Evolutionary conservation across 2,888 invertebrate species (phyloP).

Genomic region (Troglohyphantes excavatus): DNA sequence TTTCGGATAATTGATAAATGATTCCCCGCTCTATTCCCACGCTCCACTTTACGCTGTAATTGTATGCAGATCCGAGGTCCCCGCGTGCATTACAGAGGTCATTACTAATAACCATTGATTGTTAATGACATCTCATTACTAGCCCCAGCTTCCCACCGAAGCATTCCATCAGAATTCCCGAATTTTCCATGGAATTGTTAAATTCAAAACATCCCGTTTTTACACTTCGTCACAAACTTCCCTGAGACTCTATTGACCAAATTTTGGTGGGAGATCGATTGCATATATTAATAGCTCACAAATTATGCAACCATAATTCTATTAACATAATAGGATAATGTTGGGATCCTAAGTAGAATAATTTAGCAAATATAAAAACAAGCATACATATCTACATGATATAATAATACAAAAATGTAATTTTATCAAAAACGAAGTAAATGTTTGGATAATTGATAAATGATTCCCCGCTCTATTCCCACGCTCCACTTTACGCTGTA

Average conservation of each 20-base stretch:
- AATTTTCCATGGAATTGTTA: slow-evolving; percentile 3
- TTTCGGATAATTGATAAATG: no score
- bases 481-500: not conserved
- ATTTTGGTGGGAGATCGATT: slow-evolving; percentile 45
- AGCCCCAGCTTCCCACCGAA: not conserved
- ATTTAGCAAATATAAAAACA: no score
- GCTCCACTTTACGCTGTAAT: no score
- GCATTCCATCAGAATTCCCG: not conserved
- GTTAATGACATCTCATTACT: slow-evolving; percentile 28
- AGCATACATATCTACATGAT: no score
- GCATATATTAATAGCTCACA: slow-evolving; percentile 43
- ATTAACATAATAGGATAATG: no score
- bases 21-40: not conserved
- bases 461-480: not conserved
- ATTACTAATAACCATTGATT: slow-evolving; percentile 7
- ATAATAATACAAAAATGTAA: no score
- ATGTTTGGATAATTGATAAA: no score
- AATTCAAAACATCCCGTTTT: slow-evolving; percentile 43
- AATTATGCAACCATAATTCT: no score
- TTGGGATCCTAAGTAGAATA: no score
- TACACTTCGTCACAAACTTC: slow-evolving; percentile 19
- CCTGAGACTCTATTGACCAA: slow-evolving; percentile 27
- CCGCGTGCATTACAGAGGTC: not conserved
- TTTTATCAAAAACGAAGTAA: no score
- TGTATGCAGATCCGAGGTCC: no score